Conservation (phyloP, 2,888 invertebrate genomes). For the Prenolepis imparis region DNA sequence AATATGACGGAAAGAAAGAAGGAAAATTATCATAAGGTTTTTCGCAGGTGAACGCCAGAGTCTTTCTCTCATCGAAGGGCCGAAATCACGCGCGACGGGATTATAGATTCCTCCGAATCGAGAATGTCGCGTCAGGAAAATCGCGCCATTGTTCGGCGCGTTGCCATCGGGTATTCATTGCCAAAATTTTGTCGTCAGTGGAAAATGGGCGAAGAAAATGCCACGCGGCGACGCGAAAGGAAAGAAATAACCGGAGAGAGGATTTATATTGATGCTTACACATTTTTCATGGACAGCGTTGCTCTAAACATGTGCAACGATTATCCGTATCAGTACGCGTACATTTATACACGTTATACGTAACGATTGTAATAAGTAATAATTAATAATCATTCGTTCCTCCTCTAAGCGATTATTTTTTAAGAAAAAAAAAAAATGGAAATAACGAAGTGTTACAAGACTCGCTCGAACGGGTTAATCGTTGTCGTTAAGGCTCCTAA, state of each 20-base stretch:
- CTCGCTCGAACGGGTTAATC: background rate
- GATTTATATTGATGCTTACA: constrained; percentile 5
- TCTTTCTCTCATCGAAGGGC: constrained; percentile 1
- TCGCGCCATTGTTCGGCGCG: constrained; percentile 45
- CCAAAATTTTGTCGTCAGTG: constrained; percentile 45
- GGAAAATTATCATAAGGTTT: constrained; percentile 38
- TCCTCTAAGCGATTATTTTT: background rate
- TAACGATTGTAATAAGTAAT: background rate
- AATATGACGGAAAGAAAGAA: background rate
- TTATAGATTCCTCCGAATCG: constrained; percentile 43
- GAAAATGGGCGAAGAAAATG: constrained; percentile 29
- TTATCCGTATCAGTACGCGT: background rate
- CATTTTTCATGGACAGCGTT: background rate
- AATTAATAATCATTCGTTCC: background rate
- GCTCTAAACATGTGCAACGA: background rate
- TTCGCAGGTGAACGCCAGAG: background rate
- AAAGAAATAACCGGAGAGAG: background rate
- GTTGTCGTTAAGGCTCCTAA: background rate
- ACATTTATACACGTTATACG: background rate
- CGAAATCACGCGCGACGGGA: constrained; percentile 39
- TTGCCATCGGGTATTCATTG: constrained; percentile 37
- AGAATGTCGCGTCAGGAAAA: constrained; percentile 49
- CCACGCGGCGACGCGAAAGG: background rate
- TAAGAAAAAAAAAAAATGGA: background rate
- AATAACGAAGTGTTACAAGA: background rate